A percentile compares a stretch with the other conserved stretches of the same genome.
Evolutionary conservation across 2,888 invertebrate genomes (phyloP).

Genomic region (Chrysina gloriosa): DNA sequence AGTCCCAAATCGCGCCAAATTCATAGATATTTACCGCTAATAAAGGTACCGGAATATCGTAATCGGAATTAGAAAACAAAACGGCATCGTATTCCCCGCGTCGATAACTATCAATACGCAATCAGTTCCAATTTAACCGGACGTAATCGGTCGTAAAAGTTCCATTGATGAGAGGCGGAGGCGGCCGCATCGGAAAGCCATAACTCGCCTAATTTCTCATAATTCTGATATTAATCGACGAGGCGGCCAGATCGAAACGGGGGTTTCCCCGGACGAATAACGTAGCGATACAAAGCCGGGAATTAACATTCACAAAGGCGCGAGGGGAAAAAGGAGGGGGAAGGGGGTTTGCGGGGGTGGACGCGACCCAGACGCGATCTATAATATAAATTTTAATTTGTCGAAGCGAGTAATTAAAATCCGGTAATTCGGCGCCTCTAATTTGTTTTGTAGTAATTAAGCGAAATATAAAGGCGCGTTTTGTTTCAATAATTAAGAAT

Average conservation of each 20-base stretch:
- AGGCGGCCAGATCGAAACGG: not conserved
- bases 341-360: not conserved
- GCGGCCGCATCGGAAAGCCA: not conserved
- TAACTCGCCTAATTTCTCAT: constrained; percentile 25
- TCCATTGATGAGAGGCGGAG: not conserved
- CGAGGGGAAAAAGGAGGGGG: not conserved
- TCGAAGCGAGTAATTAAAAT: constrained; percentile 40
- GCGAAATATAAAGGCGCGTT: constrained; percentile 40
- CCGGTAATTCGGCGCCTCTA: constrained; percentile 21
- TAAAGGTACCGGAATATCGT: no score
- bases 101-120: constrained; percentile 11
- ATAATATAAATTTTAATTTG: constrained; percentile 27
- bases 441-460: constrained; percentile 42
- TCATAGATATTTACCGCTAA: no score
- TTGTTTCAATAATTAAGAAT: constrained; percentile 50
- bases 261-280: no score
- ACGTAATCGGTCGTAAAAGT: constrained; percentile 27
- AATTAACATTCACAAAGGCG: constrained; percentile 10
- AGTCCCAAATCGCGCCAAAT: no score
- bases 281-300: constrained; percentile 5
- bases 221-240: constrained; percentile 29
- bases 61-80: not conserved
- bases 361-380: not conserved
- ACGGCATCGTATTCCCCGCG: not conserved
- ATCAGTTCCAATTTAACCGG: constrained; percentile 23